These are phyloP conservation scores for Cephalopterus ornatus DNA, from an alignment of 2,113 vertebrate genomes.

Conservation along the genomic window DNA sequence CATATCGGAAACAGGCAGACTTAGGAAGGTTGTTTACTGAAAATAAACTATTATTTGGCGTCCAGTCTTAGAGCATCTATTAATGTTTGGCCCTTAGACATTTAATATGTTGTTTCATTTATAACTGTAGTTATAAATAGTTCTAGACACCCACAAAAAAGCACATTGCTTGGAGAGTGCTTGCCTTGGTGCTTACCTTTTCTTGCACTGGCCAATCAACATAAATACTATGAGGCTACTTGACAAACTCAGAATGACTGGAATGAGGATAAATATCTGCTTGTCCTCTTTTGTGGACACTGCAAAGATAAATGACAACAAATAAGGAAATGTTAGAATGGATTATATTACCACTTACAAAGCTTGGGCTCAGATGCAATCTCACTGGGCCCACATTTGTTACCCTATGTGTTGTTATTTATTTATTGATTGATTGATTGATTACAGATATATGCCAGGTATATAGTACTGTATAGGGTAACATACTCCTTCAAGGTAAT, in stretches of 20 bases:
- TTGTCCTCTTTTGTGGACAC: conserved; percentile 21
- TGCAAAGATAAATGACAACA: conserved; percentile 5
- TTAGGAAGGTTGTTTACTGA: background rate
- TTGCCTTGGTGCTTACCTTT: conserved; percentile 31
- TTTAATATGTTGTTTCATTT: background rate
- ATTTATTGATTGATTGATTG: background rate
- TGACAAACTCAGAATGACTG: conserved; percentile 32
- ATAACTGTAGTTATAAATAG: background rate
- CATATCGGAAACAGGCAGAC: background rate
- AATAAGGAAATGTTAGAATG: background rate
- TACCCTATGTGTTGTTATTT: background rate
- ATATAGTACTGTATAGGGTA: background rate
- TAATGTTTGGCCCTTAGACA: background rate
- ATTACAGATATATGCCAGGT: background rate
- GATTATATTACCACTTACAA: background rate
- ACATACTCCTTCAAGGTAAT: background rate
- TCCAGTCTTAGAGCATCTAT: background rate
- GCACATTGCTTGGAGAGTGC: too few relatives aligned
- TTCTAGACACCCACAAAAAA: background rate
- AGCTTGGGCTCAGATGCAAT: background rate
- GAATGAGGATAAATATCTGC: conserved; percentile 27
- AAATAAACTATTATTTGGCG: background rate
- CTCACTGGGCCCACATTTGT: background rate
- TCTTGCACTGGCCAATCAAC: conserved; percentile 36
- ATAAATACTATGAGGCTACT: conserved; percentile 11